Evolutionary conservation across 1,140 invertebrate species (phyloP), one percentile per base, ranked within the genome.

Genomic region (Panagrolaimus sp.): DNA sequence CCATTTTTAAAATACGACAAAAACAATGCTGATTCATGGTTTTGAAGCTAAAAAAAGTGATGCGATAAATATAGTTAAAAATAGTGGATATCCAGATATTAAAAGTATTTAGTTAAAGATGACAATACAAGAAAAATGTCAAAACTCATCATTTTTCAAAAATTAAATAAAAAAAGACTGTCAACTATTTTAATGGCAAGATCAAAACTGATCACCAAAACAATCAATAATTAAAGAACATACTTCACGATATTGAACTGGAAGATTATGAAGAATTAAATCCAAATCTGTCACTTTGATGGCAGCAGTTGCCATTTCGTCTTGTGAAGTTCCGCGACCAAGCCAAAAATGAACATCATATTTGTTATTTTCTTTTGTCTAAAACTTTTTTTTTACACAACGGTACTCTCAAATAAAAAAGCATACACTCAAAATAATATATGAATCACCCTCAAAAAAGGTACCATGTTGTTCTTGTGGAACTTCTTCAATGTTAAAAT

Each of bases 331-430:
- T 44, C 88, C 85, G 23, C 86, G 86, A 20, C 93, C 92, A 31
- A 93, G 86, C 92, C 93, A 96, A 78, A 93, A 92, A 83, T 96
- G 93, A 69, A 96, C 89, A 83, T 93, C 90, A 87, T 89, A 91
- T 38, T 88, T 87, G 16, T 78, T 72, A n/a, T 61, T 57, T 65
- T 72, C 61, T 65, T 83, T 82, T 13, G 79, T 83, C 80, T 82
- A 62, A 61, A 74, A 43, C 16, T 38, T 38, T n/a, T 16, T 51
- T 20, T 5, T 9, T 44, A 7, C n/a, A 44, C 4, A 2, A 53
- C 65, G 9, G 20, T 53, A 48, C 11, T 4, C 20, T 65, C 9
- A 20, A 5, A 64, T 65, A 13, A 20, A 5, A 1, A 5, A 47
- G 88, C 88, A 89, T 87, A 93, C 91, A 85, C 89, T 89, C 2